Evolutionary conservation across 2,113 vertebrate species (phyloP).

Genomic region (Mastomys natalensis): DNA sequence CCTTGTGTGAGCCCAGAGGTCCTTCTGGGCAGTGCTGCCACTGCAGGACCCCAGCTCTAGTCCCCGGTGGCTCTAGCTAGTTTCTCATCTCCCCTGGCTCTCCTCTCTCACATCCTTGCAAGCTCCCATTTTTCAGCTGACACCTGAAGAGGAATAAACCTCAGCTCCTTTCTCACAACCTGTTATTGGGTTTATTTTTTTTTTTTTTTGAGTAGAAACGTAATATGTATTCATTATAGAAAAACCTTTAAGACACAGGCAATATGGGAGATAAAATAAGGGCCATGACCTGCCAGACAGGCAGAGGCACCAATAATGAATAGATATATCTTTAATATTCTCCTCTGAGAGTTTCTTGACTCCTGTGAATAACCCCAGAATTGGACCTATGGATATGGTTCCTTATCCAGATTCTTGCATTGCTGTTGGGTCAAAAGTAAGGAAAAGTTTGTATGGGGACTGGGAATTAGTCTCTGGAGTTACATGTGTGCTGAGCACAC

Average conservation of each 20-base stretch:
- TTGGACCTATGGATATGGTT: not conserved
- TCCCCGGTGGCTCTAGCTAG: not conserved
- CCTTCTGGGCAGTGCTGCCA: not conserved
- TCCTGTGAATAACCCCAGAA: not conserved
- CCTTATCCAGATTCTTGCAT: not conserved
- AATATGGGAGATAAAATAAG: not conserved
- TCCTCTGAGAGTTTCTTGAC: not conserved
- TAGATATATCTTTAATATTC: not conserved
- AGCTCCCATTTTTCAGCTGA: not conserved
- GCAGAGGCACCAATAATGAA: not conserved
- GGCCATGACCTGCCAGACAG: not conserved
- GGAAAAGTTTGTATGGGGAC: not conserved
- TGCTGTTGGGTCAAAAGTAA: not conserved
- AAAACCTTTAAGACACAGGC: slow-evolving; percentile 43
- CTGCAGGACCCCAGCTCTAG: not conserved
- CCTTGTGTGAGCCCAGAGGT: not conserved
- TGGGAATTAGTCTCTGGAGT: not conserved
- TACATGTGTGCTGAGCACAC: not conserved
- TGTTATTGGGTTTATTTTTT: slow-evolving; percentile 25
- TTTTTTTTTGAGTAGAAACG: slow-evolving; percentile 24
- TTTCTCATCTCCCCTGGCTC: not conserved
- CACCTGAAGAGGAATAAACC: not conserved
- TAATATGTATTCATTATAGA: not conserved
- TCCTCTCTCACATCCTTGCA: not conserved
- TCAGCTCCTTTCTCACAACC: slow-evolving; percentile 4